Percentiles rank a stretch among this genome's conserved stretches.
Evolutionary conservation across 2,888 invertebrate genomes (phyloP).

Genomic region (Mantis religiosa): DNA sequence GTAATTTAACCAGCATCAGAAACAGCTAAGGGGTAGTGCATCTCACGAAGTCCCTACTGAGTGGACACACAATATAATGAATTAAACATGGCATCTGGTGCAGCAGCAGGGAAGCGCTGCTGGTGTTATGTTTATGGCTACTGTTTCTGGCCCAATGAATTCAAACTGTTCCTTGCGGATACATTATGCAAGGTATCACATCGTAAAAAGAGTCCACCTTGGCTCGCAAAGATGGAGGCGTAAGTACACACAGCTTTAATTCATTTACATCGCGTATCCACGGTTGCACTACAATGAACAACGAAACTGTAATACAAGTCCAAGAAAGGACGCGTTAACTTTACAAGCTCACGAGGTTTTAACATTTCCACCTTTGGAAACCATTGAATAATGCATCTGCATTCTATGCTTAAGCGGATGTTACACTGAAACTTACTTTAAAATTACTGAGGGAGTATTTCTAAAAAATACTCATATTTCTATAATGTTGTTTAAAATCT

Average conservation of each 20-base stretch:
- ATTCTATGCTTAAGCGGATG: no score
- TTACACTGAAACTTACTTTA: no score
- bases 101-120: neutral
- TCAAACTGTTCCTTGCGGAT: neutral
- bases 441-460: no score
- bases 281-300: neutral
- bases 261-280: neutral
- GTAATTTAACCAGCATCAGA: no score
- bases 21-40: neutral
- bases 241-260: neutral
- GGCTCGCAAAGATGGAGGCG: neutral
- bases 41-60: neutral
- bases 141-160: neutral
- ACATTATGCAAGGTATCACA: neutral
- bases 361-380: no score
- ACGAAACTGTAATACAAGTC: no score
- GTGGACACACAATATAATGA: neutral
- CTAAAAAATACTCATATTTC: no score
- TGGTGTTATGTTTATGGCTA: neutral
- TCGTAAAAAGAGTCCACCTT: neutral
- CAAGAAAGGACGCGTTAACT: no score
- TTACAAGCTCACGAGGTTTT: no score
- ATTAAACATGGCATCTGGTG: neutral
- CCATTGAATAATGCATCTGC: no score
- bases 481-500: no score